Conservation (phyloP, 2,888 invertebrate genomes). For the Sepioteuthis lessoniana region DNA sequence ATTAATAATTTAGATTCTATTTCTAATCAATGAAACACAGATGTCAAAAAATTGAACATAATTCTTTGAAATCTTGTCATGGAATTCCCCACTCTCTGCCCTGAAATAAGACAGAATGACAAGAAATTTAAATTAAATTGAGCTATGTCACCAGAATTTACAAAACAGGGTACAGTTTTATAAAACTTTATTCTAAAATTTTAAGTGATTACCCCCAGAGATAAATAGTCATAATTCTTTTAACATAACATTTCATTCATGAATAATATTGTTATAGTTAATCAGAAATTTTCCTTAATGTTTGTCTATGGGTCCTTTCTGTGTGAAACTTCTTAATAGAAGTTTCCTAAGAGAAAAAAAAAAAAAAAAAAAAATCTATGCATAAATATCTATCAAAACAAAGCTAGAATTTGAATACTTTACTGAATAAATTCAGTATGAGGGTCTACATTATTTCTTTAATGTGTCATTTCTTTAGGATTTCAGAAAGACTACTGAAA, state of each 20-base stretch:
- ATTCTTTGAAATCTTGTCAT: not conserved
- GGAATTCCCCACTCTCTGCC: not conserved
- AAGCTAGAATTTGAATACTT: no score
- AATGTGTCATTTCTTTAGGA: no score
- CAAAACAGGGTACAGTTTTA: not conserved
- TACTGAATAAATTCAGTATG: no score
- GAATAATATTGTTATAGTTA: not conserved
- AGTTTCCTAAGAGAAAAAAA: no score
- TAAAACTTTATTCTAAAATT: not conserved
- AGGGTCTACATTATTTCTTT: no score
- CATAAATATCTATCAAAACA: no score
- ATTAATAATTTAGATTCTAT: not conserved
- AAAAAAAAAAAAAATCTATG: no score
- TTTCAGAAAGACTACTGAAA: no score
- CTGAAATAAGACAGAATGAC: not conserved
- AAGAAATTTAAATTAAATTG: not conserved
- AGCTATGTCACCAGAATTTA: not conserved
- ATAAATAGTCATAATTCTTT: not conserved
- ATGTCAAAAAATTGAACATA: not conserved
- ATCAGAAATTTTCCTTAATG: no score
- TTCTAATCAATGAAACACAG: not conserved
- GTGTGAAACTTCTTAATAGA: no score
- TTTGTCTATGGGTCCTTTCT: no score
- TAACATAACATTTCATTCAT: not conserved
- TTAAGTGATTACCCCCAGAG: not conserved